Evolutionary conservation across 2,797 vertebrate species (phyloP), one percentile per base, ranked within the genome.

Genomic region (Catamblyrhynchus diadema): DNA sequence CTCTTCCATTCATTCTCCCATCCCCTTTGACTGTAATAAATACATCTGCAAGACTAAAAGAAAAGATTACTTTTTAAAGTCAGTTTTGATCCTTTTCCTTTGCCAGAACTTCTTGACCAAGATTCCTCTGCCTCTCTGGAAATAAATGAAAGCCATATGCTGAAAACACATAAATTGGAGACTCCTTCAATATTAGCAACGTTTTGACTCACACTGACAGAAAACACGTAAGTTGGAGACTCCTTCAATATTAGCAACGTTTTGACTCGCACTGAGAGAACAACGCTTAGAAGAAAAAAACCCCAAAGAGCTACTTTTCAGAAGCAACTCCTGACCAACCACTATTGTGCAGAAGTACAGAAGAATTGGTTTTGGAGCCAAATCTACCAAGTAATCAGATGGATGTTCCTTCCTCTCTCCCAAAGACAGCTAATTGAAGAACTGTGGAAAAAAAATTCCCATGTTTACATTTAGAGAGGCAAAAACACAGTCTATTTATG

Each of bases 111-210:
- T 88, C 50, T 65, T 50, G 54, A 83, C 39, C 47, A 50, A 83
- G n/a, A 19, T 81, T 88, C 50, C 39, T 89, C 50, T 88, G 12
- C 41, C 75, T 86, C 60, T 74, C 23, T 60, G 47, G 28, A 95
- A 66, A 66, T 51, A 88, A 94, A 79, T 75, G 21, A 91, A 88
- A 71, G 24, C 39, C 82, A 65, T 50, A 61, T 4, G 3, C 69
- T 71, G 53, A 81, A 89, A 87, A 64, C 10, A 89, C 0, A 0
- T 17, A 53, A 71, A 30, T 57, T 50, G n/a, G 86, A 93, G 25
- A 32, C 27, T 64, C 44, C 54, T 83, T 42, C 85, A 78, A 20
- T 1, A 8, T n/a, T 83, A 69, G 35, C 24, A 74, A 83, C 7
- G 6, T n/a, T n/a, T n/a, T n/a, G n/a, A n/a, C n/a, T n/a, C n/a